These are phyloP conservation scores for Pteruthius melanotis DNA, from an alignment of 2,113 vertebrate species.

Conservation along the genomic window DNA sequence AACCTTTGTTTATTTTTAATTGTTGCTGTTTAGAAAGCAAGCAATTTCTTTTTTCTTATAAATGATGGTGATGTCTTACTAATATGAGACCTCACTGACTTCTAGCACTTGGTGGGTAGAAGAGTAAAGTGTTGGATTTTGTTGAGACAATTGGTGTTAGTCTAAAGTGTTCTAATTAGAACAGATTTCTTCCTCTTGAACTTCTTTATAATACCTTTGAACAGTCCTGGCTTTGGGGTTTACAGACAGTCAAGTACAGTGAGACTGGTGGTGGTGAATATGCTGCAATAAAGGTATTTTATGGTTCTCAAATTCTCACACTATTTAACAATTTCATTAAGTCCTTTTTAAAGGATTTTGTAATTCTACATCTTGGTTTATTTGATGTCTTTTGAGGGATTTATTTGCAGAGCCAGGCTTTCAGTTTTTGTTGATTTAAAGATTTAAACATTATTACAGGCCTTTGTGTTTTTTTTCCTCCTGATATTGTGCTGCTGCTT, in stretches of 20 bases:
- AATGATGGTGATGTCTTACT: not conserved
- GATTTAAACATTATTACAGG: conserved; percentile 24
- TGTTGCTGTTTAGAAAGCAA: not conserved
- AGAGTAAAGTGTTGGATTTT: not conserved
- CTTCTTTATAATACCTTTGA: conserved; percentile 29
- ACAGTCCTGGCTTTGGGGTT: conserved; percentile 18
- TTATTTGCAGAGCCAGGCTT: conserved; percentile 65
- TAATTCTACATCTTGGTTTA: conserved; percentile 31
- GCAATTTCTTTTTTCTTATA: not conserved
- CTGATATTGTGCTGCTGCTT: conserved; percentile 19
- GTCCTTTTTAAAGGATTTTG: conserved; percentile 27
- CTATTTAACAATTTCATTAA: conserved; percentile 33
- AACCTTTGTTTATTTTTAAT: not conserved
- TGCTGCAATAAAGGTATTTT: not conserved
- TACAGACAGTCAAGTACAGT: not conserved
- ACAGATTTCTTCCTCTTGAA: not conserved
- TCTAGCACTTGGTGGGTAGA: not conserved
- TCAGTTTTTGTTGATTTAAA: conserved; percentile 54
- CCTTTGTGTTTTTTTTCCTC: not conserved
- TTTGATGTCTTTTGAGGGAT: conserved; percentile 54
- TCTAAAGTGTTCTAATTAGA: not conserved
- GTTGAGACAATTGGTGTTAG: not conserved
- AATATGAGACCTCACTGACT: not conserved
- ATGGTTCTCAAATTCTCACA: conserved; percentile 29
- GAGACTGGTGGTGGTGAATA: not conserved